These are phyloP conservation scores for Phanerotoma sp. DNA, from an alignment of 2,888 invertebrate species.

Conservation along the genomic window DNA sequence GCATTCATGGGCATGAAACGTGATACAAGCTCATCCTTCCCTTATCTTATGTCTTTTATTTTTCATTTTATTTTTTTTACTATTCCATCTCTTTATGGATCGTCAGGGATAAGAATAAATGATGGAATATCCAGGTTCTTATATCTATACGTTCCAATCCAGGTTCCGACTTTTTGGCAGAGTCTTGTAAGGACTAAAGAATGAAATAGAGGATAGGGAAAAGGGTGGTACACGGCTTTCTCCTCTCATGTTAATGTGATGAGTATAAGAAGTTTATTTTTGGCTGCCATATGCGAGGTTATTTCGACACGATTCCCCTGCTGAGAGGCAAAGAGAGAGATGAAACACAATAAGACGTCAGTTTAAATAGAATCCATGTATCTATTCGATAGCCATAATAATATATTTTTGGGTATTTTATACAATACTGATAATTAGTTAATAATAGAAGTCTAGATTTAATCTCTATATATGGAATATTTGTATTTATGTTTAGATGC, in stretches of 20 bases:
- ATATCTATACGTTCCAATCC: conserved; percentile 15
- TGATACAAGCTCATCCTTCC: conserved; percentile 38
- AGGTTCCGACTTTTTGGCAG: conserved; percentile 31
- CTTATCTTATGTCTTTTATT: conserved; percentile 27
- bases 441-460: too few species aligned
- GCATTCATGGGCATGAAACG: conserved; percentile 40
- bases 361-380: conserved; percentile 45
- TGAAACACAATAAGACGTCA: conserved; percentile 32
- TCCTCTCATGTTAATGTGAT: conserved; percentile 33
- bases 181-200: conserved; percentile 5
- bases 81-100: conserved; percentile 22
- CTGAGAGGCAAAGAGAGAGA: conserved; percentile 21
- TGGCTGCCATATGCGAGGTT: conserved; percentile 56
- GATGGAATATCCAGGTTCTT: conserved; percentile 44
- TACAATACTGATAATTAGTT: too few species aligned
- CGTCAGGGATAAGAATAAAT: conserved; percentile 47
- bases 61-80: conserved; percentile 29
- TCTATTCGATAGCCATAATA: conserved; percentile 1
- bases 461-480: too few species aligned
- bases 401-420: too few species aligned
- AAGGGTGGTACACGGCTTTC: conserved; percentile 23
- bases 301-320: conserved; percentile 48
- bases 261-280: conserved; percentile 57
- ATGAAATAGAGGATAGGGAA: conserved; percentile 7
- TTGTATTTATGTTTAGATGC: too few species aligned